These are phyloP conservation scores for Eucidaris tribuloides DNA, from an alignment of 35 echinoderm and acorn worm genomes.

Conservation along the genomic window DNA sequence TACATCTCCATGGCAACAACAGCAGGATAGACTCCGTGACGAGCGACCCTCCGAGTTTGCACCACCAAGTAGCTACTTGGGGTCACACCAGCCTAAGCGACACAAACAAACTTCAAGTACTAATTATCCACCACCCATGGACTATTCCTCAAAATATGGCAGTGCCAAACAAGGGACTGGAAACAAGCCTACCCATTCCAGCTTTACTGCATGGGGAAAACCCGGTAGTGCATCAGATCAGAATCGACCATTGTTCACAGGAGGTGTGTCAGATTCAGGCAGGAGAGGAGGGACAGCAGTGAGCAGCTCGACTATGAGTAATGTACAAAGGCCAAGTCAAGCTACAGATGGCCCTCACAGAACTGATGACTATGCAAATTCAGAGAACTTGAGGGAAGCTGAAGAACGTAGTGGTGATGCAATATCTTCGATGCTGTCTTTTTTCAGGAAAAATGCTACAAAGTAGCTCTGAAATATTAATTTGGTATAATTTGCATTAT, in stretches of 20 bases:
- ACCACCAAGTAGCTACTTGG: slow-evolving; percentile 48
- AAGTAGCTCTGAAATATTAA: slow-evolving; percentile 7
- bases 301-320: not conserved
- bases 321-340: not conserved
- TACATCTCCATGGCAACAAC: slow-evolving; percentile 50
- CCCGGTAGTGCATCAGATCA: not conserved
- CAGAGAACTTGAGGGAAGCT: not conserved
- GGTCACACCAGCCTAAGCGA: not conserved
- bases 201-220: not conserved
- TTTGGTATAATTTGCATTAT: too few species aligned
- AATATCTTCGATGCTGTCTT: slow-evolving; percentile 26
- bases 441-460: slow-evolving; percentile 27
- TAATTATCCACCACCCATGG: not conserved
- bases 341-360: not conserved
- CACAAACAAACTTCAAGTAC: not conserved
- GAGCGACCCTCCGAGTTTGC: slow-evolving; percentile 77
- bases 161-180: slow-evolving; percentile 1
- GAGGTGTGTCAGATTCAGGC: not conserved
- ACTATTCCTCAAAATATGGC: not conserved
- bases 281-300: not conserved
- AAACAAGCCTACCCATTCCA: not conserved
- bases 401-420: not conserved
- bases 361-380: not conserved
- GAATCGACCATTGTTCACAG: not conserved
- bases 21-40: slow-evolving; percentile 39